Base-by-base conservation (phyloP, 2,888 invertebrate genomes). In the Drymonia ruficornis region DNA sequence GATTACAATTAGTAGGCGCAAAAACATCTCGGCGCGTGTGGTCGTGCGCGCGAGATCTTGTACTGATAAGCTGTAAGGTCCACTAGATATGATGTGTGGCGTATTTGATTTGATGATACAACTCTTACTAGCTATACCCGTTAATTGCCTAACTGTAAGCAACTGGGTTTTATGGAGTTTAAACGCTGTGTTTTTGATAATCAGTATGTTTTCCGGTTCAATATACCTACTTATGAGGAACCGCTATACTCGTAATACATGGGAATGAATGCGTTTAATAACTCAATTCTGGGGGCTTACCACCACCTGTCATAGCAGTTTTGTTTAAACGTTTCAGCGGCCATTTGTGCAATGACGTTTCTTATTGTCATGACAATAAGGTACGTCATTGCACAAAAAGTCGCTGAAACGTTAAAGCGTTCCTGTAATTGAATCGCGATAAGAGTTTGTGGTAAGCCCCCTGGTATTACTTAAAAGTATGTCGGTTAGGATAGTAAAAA, bases 11-110 rank as follows among this genome's bases (percentile, higher is more conserved):
- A 74, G 74, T 76, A 72, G 70, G 74, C 70, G 76, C 80, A 84
- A 84, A 83, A 81, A 84, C 78, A 56, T 56, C n/a, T 8, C 79
- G 50, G 78, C 61, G 82, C 76, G 84, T 84, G 83, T 83, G 84
- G 85, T 74, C 84, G 67, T 65, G 68, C 72, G 64, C 63, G 72
- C 68, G 53, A 70, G 78, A 76, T 81, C 61, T 55, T 60, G 63
- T 63, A 63, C 68, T 57, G 78, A 82, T 80, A 81, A 78, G 67
- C 70, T 71, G 65, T 75, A 73, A 70, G 78, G 74, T 70, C 61
- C 63, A 69, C 61, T 72, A 70, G 67, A 68, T 70, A 67, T 73
- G 72, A 76, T 70, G 72, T 70, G 64, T 65, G 60, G 65, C 64
- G 54, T 67, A 59, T 67, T 70, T 72, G 76, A 76, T 80, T 74